Evolutionary conservation across 2,888 invertebrate species (phyloP), one percentile per base, ranked within the genome.

Genomic region (Brachyopa scutellaris): DNA sequence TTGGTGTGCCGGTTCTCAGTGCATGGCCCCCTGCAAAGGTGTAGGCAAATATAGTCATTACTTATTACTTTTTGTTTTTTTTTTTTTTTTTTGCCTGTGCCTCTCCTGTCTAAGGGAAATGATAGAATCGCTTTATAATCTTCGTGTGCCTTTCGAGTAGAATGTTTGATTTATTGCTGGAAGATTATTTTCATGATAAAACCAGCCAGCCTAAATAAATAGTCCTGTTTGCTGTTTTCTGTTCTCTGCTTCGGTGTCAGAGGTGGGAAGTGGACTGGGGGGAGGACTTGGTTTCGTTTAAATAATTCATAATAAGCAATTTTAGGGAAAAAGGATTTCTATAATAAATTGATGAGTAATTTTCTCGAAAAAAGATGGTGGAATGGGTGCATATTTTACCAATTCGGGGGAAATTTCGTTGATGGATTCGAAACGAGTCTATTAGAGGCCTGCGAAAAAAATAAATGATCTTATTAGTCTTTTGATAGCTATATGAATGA

Each of bases 81-180:
- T 33, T 26, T 47, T 36, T 38, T 11, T 70, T 19, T 36, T 15
- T n/a, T n/a, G n/a, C n/a, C n/a, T n/a, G n/a, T n/a, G n/a, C n/a
- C n/a, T n/a, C n/a, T n/a, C n/a, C n/a, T n/a, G n/a, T 23, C 45
- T 23, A 23, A 59, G 72, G 61, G 79, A 67, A 61, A 73, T 79
- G 36, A 67, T 67, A 19, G 33, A 73, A 73, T 79, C 66, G 61
- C 33, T 79, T 79, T 67, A 67, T 73, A 73, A 73, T 62, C 73
- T 73, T 49, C 66, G 45, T 59, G 61, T 47, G 38, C 78, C 51
- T 19, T 36, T 55, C 21, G 29, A 40, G 31, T n/a, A 31, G 55
- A 49, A 70, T 77, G 23, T 72, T 78, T 77, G 72, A 78, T 78
- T 72, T 78, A 78, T 78, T 78, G 45, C 59, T 66, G 19, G 9